Evolutionary conservation across 2,113 vertebrate genomes (phyloP).

Genomic region (Holacanthus passer): DNA sequence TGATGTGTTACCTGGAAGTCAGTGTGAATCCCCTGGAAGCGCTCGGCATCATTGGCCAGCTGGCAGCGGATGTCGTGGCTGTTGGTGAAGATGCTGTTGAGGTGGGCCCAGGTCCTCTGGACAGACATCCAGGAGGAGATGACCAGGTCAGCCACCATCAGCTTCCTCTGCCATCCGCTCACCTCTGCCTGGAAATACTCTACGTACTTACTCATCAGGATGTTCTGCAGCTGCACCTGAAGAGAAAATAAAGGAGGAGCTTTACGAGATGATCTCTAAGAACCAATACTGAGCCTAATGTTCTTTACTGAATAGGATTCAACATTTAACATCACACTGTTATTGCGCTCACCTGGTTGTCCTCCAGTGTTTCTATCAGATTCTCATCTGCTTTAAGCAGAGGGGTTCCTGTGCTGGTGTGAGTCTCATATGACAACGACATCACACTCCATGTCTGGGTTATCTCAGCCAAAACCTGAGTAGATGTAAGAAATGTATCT

Average conservation of each 20-base stretch:
- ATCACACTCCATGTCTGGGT: conserved; percentile 81
- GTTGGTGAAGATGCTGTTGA: conserved; percentile 89
- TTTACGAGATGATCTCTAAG: background rate
- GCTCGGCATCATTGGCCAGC: conserved; percentile 84
- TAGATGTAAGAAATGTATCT: background rate
- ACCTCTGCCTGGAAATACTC: conserved; percentile 88
- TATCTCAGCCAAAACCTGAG: conserved; percentile 83
- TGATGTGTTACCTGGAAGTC: conserved; percentile 84
- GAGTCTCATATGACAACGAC: conserved; percentile 81
- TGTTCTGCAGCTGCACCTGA: conserved; percentile 87
- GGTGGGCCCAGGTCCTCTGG: conserved; percentile 88
- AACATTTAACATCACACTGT: no score
- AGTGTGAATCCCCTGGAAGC: conserved; percentile 84
- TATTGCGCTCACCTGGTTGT: conserved; percentile 78
- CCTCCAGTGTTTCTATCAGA: conserved; percentile 87
- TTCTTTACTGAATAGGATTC: background rate
- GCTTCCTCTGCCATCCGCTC: conserved; percentile 86
- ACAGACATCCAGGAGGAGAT: conserved; percentile 87
- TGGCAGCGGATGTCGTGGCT: conserved; percentile 88
- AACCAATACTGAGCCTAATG: background rate
- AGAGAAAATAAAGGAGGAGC: conserved; percentile 5
- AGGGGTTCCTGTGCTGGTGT: conserved; percentile 72
- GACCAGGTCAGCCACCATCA: conserved; percentile 86
- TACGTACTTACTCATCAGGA: conserved; percentile 89
- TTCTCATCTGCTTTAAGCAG: conserved; percentile 86